Conservation (phyloP, 2,888 invertebrate genomes). For the Azorinus chamasolen region DNA sequence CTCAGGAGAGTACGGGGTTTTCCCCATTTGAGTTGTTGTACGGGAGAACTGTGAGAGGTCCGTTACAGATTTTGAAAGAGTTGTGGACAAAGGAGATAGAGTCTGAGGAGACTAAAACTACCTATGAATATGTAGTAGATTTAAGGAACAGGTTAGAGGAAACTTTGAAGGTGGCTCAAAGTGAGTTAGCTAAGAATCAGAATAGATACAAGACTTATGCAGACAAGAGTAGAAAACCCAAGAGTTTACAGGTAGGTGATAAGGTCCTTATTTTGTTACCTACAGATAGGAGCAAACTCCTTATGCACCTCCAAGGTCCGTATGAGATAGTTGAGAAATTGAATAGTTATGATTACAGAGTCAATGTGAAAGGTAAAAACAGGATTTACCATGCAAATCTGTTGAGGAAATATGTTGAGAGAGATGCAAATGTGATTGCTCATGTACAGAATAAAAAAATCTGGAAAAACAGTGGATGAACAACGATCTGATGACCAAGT, state of each 20-base stretch:
- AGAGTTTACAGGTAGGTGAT: constrained; percentile 46
- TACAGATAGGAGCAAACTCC: constrained; percentile 61
- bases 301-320: constrained; percentile 58
- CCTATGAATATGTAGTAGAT: constrained; percentile 41
- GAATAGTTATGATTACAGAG: constrained; percentile 31
- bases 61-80: constrained; percentile 49
- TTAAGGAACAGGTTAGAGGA: constrained; percentile 48
- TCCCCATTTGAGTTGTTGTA: constrained; percentile 65
- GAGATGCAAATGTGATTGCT: background rate
- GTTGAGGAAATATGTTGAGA: constrained; percentile 34
- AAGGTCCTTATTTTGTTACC: constrained; percentile 63
- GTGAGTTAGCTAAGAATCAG: constrained; percentile 9
- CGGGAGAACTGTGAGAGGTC: constrained; percentile 60
- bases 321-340: constrained; percentile 10
- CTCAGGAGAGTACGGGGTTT: constrained; percentile 55
- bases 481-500: too few relatives aligned
- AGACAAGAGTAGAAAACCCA: constrained; percentile 38
- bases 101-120: background rate
- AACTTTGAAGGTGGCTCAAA: constrained; percentile 37
- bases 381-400: constrained; percentile 51
- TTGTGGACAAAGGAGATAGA: background rate
- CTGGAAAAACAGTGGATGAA: too few relatives aligned
- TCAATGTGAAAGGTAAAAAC: constrained; percentile 35
- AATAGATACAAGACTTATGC: constrained; percentile 40
- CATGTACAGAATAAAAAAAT: too few relatives aligned